phyloP scores from a whole-genome alignment of 2,888 invertebrate genomes.

The Sphaerophoria rueppellii region DNA sequence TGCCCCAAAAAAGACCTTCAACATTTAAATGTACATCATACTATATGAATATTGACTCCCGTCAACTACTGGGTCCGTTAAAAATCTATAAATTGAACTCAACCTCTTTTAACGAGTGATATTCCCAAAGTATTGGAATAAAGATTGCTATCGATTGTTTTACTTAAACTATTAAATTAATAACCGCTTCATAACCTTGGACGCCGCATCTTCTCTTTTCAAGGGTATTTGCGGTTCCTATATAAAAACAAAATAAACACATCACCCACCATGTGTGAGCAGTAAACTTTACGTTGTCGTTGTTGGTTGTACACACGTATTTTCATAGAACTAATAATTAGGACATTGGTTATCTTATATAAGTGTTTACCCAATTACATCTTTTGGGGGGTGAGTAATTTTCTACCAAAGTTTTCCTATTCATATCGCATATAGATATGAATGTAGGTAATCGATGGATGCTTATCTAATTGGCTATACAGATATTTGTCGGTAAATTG shows the following conservation, averaged over 20 bases:
- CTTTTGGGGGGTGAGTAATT: constrained; percentile 27
- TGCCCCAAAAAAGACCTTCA: not conserved
- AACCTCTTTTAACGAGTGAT: constrained; percentile 33
- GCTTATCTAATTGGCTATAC: no score
- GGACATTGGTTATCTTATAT: constrained; percentile 67
- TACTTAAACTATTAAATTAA: constrained; percentile 59
- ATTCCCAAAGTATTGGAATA: constrained; percentile 61
- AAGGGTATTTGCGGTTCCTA: constrained; percentile 22
- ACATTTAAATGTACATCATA: constrained; percentile 15
- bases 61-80: constrained; percentile 49
- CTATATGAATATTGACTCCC: constrained; percentile 4
- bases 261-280: constrained; percentile 12
- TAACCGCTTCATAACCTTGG: constrained; percentile 67
- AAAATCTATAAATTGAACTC: constrained; percentile 63
- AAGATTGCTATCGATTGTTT: constrained; percentile 59
- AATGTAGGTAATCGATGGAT: no score
- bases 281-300: not conserved
- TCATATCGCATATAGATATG: no score
- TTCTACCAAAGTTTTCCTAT: no score
- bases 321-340: constrained; percentile 58
- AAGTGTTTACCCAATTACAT: constrained; percentile 64
- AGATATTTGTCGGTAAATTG: no score
- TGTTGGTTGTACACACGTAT: constrained; percentile 7
- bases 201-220: constrained; percentile 51
- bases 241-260: constrained; percentile 1